Base-by-base conservation (phyloP, 2,797 vertebrate species). In the Cygnus olor region DNA sequence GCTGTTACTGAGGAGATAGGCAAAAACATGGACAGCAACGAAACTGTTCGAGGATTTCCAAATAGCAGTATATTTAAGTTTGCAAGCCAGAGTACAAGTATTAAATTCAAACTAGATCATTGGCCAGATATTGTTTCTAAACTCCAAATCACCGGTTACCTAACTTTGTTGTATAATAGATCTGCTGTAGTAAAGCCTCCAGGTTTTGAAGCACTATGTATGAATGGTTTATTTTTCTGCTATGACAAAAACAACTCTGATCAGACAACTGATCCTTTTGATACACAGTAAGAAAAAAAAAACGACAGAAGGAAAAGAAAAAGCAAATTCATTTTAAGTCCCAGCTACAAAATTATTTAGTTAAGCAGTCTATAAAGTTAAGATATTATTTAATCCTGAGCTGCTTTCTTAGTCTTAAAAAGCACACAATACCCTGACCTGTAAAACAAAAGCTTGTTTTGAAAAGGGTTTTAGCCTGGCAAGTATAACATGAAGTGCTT, bases 21-120 rank as follows among this genome's bases (percentile, higher is more conserved):
- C 49, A 74, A 72, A 53, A 77, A n/a, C 5, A 42, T 0, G 27
- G 51, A 14, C 11, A 64, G 2, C 38, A 72, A 38, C 12, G 12
- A 45, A 86, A 30, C 10, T 15, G 7, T 11, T 30, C 32, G 12
- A 9, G 10, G 7, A 63, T 60, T 88, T 76, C n/a, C 74, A 56
- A 73, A 32, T 0, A 78, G 44, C 10, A 16, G 18, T 34, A 2
- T 4, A 28, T 12, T 5, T 66, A n/a, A 68, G 18, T 22, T 1
- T 53, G 17, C 32, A 60, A n/a, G 64, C 2, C 58, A 71, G 32
- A 61, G 16, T 6, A 42, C 11, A n/a, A 81, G 38, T 30, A 34
- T 42, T 51, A 61, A 72, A 76, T 47, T 44, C 49, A 76, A 10
- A 65, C 11, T 34, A 61, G 32, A 85, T 70, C 17, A 40, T 14